Evolutionary conservation across 1,140 invertebrate species (phyloP).

Genomic region (Cydia splendana): DNA sequence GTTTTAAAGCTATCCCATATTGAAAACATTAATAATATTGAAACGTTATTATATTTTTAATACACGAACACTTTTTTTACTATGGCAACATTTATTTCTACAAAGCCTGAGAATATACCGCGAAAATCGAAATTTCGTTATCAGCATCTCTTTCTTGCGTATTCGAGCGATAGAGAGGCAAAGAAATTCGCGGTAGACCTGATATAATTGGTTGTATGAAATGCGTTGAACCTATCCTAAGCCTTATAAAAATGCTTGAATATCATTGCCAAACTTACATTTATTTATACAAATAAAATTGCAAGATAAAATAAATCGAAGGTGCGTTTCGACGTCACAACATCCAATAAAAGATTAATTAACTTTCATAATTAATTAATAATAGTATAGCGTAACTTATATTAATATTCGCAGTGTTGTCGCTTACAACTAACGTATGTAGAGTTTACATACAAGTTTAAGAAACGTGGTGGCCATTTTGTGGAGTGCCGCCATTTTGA

Average conservation of each 20-base stretch:
- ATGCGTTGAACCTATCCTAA: conserved; percentile 52
- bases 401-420: conserved; percentile 71
- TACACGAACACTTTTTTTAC: conserved; percentile 60
- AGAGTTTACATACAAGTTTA: conserved; percentile 53
- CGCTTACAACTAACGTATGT: conserved; percentile 57
- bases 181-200: too few species aligned
- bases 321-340: conserved; percentile 65
- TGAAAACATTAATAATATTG: conserved; percentile 45
- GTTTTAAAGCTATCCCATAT: conserved; percentile 66
- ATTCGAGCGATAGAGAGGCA: too few species aligned
- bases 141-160: too few species aligned
- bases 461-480: conserved; percentile 36
- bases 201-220: conserved; percentile 46
- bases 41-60: conserved; percentile 35
- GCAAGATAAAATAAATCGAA: conserved; percentile 40
- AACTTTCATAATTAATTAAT: conserved; percentile 46
- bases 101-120: conserved; percentile 44
- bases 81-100: conserved; percentile 70
- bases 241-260: conserved; percentile 55
- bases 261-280: conserved; percentile 29
- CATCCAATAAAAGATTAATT: conserved; percentile 64
- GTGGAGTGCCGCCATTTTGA: conserved; percentile 39
- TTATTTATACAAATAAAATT: conserved; percentile 33
- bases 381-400: conserved; percentile 61
- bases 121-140: too few species aligned